Evolutionary conservation across 2,888 invertebrate species (phyloP).

Genomic region (Exocentrus adspersus): DNA sequence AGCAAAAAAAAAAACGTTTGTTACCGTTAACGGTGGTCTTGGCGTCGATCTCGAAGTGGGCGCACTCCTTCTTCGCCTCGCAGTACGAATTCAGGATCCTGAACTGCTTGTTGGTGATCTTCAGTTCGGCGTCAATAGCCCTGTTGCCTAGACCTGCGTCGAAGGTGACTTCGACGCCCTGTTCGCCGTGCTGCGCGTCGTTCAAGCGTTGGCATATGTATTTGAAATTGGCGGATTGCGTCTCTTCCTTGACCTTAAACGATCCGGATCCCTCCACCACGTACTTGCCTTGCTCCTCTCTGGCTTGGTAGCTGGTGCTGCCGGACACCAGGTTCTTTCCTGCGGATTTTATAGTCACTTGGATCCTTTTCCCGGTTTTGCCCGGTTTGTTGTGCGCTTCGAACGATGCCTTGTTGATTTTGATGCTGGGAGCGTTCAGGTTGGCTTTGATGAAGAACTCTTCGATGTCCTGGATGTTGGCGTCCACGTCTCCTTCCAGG

Average conservation of each 20-base stretch:
- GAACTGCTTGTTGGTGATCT: slow-evolving; percentile 78
- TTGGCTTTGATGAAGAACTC: slow-evolving; percentile 71
- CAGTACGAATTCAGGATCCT: slow-evolving; percentile 78
- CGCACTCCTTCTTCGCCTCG: slow-evolving; percentile 82
- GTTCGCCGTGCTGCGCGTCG: slow-evolving; percentile 72
- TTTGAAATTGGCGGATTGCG: slow-evolving; percentile 78
- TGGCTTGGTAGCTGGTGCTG: slow-evolving; percentile 76
- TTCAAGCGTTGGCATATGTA: slow-evolving; percentile 72
- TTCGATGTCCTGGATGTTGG: slow-evolving; percentile 70
- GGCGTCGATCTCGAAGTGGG: slow-evolving; percentile 75
- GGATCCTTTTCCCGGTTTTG: slow-evolving; percentile 71
- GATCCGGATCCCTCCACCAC: slow-evolving; percentile 81
- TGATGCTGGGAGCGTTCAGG: slow-evolving; percentile 72
- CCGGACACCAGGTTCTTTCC: slow-evolving; percentile 76
- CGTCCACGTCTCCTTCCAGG: slow-evolving; percentile 67
- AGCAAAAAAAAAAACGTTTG: too few relatives aligned
- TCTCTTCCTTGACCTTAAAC: slow-evolving; percentile 74
- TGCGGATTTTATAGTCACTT: slow-evolving; percentile 71
- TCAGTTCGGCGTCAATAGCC: slow-evolving; percentile 76
- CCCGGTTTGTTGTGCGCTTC: slow-evolving; percentile 71
- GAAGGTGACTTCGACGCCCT: slow-evolving; percentile 74
- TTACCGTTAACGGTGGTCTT: slow-evolving; percentile 64
- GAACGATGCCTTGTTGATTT: slow-evolving; percentile 72
- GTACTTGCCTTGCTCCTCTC: slow-evolving; percentile 76
- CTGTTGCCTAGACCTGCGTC: slow-evolving; percentile 76